Conservation (phyloP, 2,113 vertebrate species). For the Todiramphus saurophagus region DNA sequence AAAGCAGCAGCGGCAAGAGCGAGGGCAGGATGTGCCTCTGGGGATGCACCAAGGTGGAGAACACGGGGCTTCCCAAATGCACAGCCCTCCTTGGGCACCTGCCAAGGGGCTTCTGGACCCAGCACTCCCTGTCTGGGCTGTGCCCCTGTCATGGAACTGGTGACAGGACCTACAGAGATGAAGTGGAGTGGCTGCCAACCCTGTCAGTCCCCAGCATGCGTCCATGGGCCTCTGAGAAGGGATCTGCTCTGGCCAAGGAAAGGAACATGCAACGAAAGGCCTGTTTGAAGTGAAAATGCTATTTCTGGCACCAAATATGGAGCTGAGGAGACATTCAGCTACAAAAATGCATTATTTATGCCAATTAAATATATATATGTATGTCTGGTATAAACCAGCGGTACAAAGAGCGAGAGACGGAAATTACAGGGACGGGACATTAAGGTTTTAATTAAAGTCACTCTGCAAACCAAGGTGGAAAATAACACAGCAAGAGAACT, state of each 20-base stretch:
- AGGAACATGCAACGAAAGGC: not conserved
- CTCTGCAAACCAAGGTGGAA: not conserved
- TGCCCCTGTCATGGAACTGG: not conserved
- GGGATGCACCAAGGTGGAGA: not conserved
- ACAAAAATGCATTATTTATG: not conserved
- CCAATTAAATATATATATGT: not conserved
- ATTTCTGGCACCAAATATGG: not conserved
- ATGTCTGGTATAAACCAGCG: not conserved
- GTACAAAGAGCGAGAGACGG: not conserved
- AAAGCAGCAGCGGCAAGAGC: accelerated
- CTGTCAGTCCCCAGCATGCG: not conserved
- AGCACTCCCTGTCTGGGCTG: not conserved
- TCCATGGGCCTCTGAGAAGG: not conserved
- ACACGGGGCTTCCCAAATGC: not conserved
- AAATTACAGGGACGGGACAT: not conserved
- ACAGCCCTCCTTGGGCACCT: not conserved
- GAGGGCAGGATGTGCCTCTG: not conserved
- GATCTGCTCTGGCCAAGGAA: not conserved
- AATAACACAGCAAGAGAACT: accelerated
- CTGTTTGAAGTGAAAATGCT: not conserved
- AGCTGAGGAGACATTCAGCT: not conserved
- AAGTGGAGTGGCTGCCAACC: not conserved
- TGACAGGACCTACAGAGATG: not conserved
- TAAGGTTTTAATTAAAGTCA: not conserved
- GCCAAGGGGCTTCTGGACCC: not conserved